Base-by-base conservation (phyloP, 64 coral and sea anemone species). In the Montipora sp. region DNA sequence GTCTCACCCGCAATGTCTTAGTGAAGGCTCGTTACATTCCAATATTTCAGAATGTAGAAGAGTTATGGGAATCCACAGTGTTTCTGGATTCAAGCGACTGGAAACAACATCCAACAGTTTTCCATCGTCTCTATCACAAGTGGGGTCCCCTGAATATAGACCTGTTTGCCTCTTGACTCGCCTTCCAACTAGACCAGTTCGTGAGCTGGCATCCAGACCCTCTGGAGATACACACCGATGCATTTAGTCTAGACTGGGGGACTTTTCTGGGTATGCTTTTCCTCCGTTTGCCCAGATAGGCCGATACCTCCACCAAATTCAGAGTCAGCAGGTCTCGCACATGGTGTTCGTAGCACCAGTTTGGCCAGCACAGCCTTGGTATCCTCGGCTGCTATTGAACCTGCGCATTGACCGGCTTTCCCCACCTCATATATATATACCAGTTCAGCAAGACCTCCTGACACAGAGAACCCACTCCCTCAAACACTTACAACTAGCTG, bases 341-440 rank as follows among this genome's bases (percentile, higher is more conserved):
- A 20, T 80, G 0, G 77, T 80, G 4, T 48, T 80, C 2, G 63
- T 90, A 58, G 59, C 89, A 3, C 79, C 90, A 92, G 90, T 83
- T 47, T 92, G 90, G 90, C 46, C 47, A 53, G 36, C 68, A 12
- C 90, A 83, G 51, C 60, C 90, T 2, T 92, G 90, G 79, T 83
- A 83, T 15, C 90, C 90, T 44, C 61, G 27, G 27, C 27, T 67
- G 2, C 77, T 80, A 43, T 0, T 90, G 43, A 23, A 45, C 23
- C 51, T 66, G 18, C 66, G 36, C 16, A 7, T 90, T 21, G 73
- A 59, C 9, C 27, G 27, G 27, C 27, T 44, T 67, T 48, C 88
- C 75, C 14, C 53, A 68, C 2, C 88, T 55, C 2, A 10, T 55
- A 10, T 27, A 27, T 27, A 27, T 27, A 27, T 27, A 27, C 51